Conservation (phyloP, 30 jellyfish, hydroid and myxozoan species). For the Cassiopea andromeda region DNA sequence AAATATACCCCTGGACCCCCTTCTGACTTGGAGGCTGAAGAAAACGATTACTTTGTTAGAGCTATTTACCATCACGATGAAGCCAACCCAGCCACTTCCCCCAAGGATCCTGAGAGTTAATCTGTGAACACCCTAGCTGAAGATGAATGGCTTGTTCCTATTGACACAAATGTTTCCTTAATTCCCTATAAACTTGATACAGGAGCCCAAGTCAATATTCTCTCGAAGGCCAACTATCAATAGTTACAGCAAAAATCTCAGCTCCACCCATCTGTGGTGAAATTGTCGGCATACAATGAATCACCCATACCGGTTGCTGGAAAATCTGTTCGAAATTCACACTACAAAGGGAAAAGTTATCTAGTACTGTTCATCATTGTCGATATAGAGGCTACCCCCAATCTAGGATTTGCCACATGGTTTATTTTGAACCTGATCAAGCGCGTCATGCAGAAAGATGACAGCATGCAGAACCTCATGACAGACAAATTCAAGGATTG, state of each 20-base stretch:
- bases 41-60: constrained; percentile 50
- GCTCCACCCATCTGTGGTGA: constrained; percentile 50
- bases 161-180: constrained; percentile 31
- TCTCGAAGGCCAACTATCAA: constrained; percentile 34
- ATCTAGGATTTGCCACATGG: constrained; percentile 60
- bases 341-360: constrained; percentile 31
- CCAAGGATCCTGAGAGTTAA: constrained; percentile 20
- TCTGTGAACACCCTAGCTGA: constrained; percentile 34
- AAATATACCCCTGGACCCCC: constrained; percentile 17
- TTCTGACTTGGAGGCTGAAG: not conserved
- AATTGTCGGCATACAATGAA: constrained; percentile 48
- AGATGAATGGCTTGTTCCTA: constrained; percentile 43
- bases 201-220: constrained; percentile 63
- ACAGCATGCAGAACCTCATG: constrained; percentile 26
- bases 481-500: constrained; percentile 60
- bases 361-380: constrained; percentile 50
- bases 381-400: constrained; percentile 44
- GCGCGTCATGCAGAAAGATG: constrained; percentile 42
- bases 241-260: constrained; percentile 22
- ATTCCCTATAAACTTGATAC: constrained; percentile 52
- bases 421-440: constrained; percentile 47
- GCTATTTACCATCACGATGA: constrained; percentile 33
- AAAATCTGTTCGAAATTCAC: constrained; percentile 6
- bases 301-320: constrained; percentile 55
- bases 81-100: constrained; percentile 15